A percentile compares a stretch with the other conserved stretches of the same genome.
Conservation (phyloP, 2,113 vertebrate genomes). For the Myrmophylax atrothorax region DNA sequence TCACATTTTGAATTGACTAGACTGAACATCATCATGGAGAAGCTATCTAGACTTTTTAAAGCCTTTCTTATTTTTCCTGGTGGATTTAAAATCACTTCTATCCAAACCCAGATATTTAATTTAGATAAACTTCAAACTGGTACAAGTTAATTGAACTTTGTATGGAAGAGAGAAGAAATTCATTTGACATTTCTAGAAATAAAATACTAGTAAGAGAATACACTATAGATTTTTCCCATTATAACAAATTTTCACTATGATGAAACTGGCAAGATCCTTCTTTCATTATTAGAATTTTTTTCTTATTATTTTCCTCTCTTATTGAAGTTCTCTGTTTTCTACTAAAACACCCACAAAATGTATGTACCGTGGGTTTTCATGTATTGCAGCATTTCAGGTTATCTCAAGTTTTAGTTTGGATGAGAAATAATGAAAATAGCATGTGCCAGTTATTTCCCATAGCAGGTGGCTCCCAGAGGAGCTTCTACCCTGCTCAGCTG, state of each 20-base stretch:
- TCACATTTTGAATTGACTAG: not conserved
- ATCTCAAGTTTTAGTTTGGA: not conserved
- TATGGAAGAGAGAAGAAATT: constrained; percentile 7
- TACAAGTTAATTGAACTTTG: not conserved
- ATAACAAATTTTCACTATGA: not conserved
- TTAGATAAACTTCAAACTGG: constrained; percentile 16
- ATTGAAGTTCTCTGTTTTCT: not conserved
- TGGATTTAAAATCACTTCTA: constrained; percentile 5
- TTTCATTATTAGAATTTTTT: not conserved
- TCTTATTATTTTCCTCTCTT: not conserved
- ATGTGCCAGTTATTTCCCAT: not conserved
- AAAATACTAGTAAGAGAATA: not conserved
- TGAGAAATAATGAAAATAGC: constrained; percentile 42
- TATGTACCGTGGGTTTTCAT: not conserved
- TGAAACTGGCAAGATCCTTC: not conserved
- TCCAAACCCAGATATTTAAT: constrained; percentile 33
- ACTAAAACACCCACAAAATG: not conserved
- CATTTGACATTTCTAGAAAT: not conserved
- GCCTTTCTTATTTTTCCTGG: not conserved
- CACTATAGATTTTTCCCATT: not conserved
- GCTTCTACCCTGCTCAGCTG: not conserved
- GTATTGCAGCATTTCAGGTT: constrained; percentile 23
- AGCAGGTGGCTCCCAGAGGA: constrained; percentile 16
- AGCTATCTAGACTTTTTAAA: not conserved
- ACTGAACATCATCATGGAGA: not conserved